These are phyloP conservation scores for Drosophila affinis DNA, from an alignment of 2,888 invertebrate genomes.

Conservation along the genomic window DNA sequence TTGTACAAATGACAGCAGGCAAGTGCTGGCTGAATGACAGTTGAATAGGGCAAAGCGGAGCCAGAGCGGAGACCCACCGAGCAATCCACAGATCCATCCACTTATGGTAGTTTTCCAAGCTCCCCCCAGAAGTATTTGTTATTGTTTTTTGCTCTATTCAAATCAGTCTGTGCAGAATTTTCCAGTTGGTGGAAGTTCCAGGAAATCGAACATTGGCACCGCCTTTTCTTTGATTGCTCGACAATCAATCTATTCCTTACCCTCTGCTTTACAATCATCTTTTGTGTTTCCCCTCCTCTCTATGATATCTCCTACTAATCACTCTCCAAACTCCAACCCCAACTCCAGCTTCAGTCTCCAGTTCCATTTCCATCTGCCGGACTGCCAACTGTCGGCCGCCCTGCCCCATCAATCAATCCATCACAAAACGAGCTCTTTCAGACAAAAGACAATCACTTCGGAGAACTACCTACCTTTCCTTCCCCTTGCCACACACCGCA, in stretches of 20 bases:
- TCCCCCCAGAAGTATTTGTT: neutral
- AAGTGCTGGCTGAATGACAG: constrained; percentile 60
- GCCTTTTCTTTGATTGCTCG: too few species aligned
- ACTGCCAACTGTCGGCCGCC: neutral
- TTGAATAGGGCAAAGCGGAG: neutral
- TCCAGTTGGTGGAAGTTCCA: too few species aligned
- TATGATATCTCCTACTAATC: constrained; percentile 33
- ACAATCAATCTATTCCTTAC: too few species aligned
- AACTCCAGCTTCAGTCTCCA: neutral
- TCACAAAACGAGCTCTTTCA: constrained; percentile 22
- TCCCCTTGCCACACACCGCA: constrained; percentile 12
- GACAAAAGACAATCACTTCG: constrained; percentile 26
- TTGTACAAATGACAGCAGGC: constrained; percentile 69
- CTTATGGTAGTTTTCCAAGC: neutral
- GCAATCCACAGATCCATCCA: neutral
- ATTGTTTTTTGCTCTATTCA: neutral
- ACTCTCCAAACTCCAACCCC: neutral
- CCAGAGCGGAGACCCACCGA: neutral
- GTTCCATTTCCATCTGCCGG: constrained; percentile 10
- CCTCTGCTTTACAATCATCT: neutral
- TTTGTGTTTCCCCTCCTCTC: neutral
- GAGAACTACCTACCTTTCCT: constrained; percentile 10
- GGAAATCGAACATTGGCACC: too few species aligned
- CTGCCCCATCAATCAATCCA: constrained; percentile 38
- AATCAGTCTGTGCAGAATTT: neutral